Evolutionary conservation across 2,113 vertebrate species (phyloP).

Genomic region (Bujurquina vittata): DNA sequence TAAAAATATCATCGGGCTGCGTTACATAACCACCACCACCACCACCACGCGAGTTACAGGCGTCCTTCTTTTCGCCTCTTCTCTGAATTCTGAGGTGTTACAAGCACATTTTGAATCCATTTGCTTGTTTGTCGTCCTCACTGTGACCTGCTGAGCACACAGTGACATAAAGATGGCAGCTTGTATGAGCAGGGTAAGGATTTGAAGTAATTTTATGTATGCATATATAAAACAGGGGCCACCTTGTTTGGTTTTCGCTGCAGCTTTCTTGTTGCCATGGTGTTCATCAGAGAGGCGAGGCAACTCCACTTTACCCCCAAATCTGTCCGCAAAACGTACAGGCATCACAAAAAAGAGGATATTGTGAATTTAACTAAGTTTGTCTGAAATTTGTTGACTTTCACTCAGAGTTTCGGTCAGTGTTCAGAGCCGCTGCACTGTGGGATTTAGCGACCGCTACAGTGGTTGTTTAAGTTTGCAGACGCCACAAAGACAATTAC

Average conservation of each 20-base stretch:
- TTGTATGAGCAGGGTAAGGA: too few relatives aligned
- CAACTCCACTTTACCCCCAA: not conserved
- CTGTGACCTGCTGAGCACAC: not conserved
- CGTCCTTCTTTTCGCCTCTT: not conserved
- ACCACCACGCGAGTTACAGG: not conserved
- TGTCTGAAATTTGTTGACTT: slow-evolving; percentile 23
- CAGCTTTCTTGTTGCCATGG: not conserved
- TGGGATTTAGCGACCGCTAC: slow-evolving; percentile 29
- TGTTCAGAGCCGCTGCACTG: slow-evolving; percentile 26
- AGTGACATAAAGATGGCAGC: not conserved
- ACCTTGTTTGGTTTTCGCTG: accelerated
- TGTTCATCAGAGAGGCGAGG: not conserved
- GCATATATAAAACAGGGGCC: not conserved
- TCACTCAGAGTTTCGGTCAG: not conserved
- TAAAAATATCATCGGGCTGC: slow-evolving; percentile 40
- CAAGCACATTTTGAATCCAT: not conserved
- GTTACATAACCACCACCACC: slow-evolving; percentile 12
- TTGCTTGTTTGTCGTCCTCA: not conserved
- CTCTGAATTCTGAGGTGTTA: not conserved
- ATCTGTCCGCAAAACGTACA: not conserved
- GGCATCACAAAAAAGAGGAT: not conserved
- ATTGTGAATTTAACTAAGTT: not conserved
- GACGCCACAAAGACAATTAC: slow-evolving; percentile 55
- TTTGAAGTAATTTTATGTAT: too few relatives aligned
- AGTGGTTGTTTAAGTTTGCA: slow-evolving; percentile 55